Base-by-base conservation (phyloP, 2,113 vertebrate species). In the Melanocharis versteri region DNA sequence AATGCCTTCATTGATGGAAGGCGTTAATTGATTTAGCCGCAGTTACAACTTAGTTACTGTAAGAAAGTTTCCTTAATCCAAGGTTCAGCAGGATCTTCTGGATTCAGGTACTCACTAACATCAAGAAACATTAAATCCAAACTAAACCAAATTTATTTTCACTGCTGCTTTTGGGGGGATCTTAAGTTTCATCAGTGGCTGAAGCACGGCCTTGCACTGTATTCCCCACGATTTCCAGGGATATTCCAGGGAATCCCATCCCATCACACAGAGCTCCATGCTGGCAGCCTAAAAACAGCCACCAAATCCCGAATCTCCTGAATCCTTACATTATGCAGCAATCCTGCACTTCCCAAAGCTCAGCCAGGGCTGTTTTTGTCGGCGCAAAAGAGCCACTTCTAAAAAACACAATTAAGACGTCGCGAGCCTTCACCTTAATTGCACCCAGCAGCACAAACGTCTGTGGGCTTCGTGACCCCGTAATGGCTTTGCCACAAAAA, bases 371-470 rank as follows among this genome's bases (percentile, higher is more conserved):
- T 76, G 85, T 0, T 58, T 37, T 5, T 3, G 4, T 27, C 3
- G 4, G 48, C 7, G 62, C 54, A 40, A 58, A 96, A 94, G 87
- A 60, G 79, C 44, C 37, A 15, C 70, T 89, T 83, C 44, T 26
- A 40, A 91, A 90, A 75, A 92, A 71, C 92, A 79, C 92, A 89
- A 70, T 44, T 62, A 78, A 85, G 93, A 24, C 64, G 42, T 82
- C 35, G 39, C 48, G 39, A 93, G 61, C 58, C 51, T 75, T 30
- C 69, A 18, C 91, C 87, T 82, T 91, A 94, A 95, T 60, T 88
- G 83, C 89, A 64, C 87, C 89, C 95, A 93, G 89, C 84, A 85
- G 71, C 82, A 84, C 84, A 87, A 89, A 58, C 2, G 20, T 47
- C 70, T 58, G 75, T 20, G 95, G 90, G 65, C 57, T 84, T 7